Percentiles rank a stretch among this genome's conserved stretches.
Evolutionary conservation across 2,888 invertebrate species (phyloP).

Genomic region (Drosophila koepferae): DNA sequence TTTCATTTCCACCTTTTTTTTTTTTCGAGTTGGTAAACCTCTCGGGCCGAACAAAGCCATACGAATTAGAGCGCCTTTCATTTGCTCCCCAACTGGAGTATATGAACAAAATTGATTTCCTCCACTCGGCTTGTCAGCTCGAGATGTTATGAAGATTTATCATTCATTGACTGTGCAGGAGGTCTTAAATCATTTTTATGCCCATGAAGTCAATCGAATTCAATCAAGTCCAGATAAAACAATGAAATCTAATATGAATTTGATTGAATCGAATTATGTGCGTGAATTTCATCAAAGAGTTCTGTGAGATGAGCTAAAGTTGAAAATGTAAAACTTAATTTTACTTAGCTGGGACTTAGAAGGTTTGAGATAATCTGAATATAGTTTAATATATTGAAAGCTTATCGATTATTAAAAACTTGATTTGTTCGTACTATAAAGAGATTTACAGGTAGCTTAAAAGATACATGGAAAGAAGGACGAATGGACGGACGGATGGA

Average conservation of each 20-base stretch:
- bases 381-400: too few relatives aligned
- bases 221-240: neutral
- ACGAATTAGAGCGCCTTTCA: neutral
- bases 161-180: neutral
- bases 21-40: conserved; percentile 7
- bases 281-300: neutral
- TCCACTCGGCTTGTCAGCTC: neutral
- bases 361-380: too few relatives aligned
- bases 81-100: neutral
- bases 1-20: neutral
- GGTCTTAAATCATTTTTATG: neutral
- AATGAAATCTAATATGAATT: neutral
- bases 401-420: too few relatives aligned
- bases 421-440: too few relatives aligned
- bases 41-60: neutral
- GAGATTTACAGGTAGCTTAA: too few relatives aligned
- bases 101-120: neutral
- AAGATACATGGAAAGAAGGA: neutral
- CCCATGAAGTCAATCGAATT: neutral
- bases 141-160: neutral
- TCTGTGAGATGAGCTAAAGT: neutral
- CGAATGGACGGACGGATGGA: neutral
- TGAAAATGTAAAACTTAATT: too few relatives aligned
- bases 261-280: neutral
- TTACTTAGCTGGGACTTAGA: too few relatives aligned